Evolutionary conservation across 2,888 invertebrate species (phyloP).

Genomic region (Emmelina monodactyla): DNA sequence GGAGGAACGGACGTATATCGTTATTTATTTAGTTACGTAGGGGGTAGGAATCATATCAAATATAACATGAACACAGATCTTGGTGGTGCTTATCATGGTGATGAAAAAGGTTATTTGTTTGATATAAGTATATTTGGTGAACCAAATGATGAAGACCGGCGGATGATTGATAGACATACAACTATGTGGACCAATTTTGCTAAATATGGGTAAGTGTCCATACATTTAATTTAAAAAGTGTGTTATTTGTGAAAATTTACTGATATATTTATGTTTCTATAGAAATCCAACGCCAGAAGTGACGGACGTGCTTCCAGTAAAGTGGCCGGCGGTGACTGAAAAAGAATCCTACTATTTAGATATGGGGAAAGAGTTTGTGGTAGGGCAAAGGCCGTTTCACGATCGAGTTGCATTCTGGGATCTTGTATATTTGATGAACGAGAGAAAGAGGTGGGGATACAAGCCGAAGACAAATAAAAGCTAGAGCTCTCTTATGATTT

Average conservation of each 20-base stretch:
- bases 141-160: constrained; percentile 23
- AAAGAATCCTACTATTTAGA: constrained; percentile 20
- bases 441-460: no score
- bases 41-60: constrained; percentile 23
- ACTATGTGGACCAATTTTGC: constrained; percentile 45
- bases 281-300: constrained; percentile 29
- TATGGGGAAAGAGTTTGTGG: constrained; percentile 20
- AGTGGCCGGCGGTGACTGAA: constrained; percentile 24
- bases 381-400: constrained; percentile 22
- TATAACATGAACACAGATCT: constrained; percentile 16
- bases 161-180: constrained; percentile 32
- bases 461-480: no score
- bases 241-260: no score
- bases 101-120: constrained; percentile 37
- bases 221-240: no score
- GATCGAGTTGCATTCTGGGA: constrained; percentile 31
- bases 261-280: no score
- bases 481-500: no score
- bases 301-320: constrained; percentile 24
- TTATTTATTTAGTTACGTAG: constrained; percentile 34
- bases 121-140: no score
- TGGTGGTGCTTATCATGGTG: constrained; percentile 26
- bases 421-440: constrained; percentile 27
- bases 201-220: constrained; percentile 37
- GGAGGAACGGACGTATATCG: constrained; percentile 25